Evolutionary conservation across 2,888 invertebrate genomes (phyloP).

Genomic region (Heliconius sara): DNA sequence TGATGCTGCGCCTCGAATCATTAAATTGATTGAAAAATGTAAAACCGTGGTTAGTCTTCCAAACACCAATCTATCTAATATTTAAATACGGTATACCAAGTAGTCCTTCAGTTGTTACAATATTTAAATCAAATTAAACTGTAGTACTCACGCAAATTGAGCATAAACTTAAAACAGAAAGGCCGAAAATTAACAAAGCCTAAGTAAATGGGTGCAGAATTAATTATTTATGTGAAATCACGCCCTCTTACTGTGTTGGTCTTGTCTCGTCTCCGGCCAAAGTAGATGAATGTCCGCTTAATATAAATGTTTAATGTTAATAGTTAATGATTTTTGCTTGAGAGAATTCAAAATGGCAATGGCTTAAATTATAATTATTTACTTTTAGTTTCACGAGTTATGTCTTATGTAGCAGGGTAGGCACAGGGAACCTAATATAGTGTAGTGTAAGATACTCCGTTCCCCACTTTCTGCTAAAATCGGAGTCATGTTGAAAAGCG

Average conservation of each 20-base stretch:
- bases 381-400: neutral
- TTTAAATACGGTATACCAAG: neutral
- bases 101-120: neutral
- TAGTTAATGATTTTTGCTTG: conserved; percentile 23
- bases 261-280: conserved; percentile 46
- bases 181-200: conserved; percentile 39
- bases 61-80: neutral
- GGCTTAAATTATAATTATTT: neutral
- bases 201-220: conserved; percentile 40
- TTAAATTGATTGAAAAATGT: neutral
- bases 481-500: no score
- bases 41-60: neutral
- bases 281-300: conserved; percentile 27
- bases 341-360: neutral
- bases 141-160: conserved; percentile 23
- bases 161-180: conserved; percentile 30
- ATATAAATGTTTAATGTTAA: conserved; percentile 60
- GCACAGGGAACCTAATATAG: no score
- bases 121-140: conserved; percentile 23
- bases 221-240: conserved; percentile 49
- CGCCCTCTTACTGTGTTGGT: conserved; percentile 43
- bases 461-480: no score
- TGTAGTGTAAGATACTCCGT: no score
- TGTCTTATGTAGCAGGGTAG: no score
- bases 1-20: neutral